Conservation (phyloP, 2,888 invertebrate species). For the Drosophila lutescens region DNA sequence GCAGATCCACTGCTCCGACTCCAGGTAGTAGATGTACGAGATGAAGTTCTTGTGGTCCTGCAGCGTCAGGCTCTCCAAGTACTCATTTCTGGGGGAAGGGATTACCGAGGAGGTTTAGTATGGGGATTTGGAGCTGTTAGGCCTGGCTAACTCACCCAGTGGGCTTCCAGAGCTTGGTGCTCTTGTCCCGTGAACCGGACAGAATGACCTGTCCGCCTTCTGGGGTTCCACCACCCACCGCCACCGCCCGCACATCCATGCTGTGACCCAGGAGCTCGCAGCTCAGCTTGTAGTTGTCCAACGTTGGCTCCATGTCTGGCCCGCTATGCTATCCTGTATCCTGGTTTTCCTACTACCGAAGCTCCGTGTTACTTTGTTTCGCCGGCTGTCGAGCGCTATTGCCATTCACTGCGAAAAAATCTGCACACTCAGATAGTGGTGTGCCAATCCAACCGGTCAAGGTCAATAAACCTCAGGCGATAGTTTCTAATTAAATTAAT, state of each 20-base stretch:
- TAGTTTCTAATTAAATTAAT: neutral
- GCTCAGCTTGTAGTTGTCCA: slow-evolving; percentile 90
- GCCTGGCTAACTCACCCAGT: slow-evolving; percentile 85
- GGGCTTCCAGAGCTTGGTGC: slow-evolving; percentile 93
- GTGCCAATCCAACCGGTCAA: neutral
- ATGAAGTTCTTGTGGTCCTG: slow-evolving; percentile 95
- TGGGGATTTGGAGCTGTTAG: neutral
- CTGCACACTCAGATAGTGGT: slow-evolving; percentile 36
- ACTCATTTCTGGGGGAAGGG: slow-evolving; percentile 85
- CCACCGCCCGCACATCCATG: slow-evolving; percentile 92
- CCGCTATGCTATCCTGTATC: neutral
- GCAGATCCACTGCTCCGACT: slow-evolving; percentile 90
- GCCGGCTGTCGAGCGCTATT: slow-evolving; percentile 14
- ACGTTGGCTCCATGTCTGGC: slow-evolving; percentile 68
- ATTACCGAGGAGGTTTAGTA: slow-evolving; percentile 18
- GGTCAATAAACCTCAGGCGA: slow-evolving; percentile 15
- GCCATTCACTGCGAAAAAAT: slow-evolving; percentile 27
- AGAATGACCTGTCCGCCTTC: slow-evolving; percentile 89
- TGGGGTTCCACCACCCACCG: slow-evolving; percentile 85
- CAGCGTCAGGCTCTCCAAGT: slow-evolving; percentile 88
- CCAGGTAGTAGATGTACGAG: slow-evolving; percentile 91
- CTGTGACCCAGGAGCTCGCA: slow-evolving; percentile 91
- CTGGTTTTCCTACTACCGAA: neutral
- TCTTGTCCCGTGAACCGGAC: slow-evolving; percentile 95
- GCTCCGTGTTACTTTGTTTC: slow-evolving; percentile 1